Evolutionary conservation across 1,140 invertebrate genomes (phyloP).

Genomic region (Drosophila yakuba): DNA sequence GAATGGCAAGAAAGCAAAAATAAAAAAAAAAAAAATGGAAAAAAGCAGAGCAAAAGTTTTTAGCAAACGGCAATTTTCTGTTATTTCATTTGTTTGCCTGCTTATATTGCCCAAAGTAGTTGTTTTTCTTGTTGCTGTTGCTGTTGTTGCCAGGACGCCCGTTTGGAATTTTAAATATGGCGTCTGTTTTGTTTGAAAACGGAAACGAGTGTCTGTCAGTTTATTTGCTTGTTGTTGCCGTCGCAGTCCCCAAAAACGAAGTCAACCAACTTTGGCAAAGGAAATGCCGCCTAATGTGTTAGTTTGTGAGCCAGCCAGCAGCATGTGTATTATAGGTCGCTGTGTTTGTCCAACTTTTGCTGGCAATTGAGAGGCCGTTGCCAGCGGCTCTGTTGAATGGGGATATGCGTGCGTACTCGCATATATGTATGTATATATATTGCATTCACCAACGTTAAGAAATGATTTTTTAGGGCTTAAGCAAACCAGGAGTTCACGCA

Average conservation of each 20-base stretch:
- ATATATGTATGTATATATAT: constrained; percentile 7
- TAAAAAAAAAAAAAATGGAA: constrained; percentile 33
- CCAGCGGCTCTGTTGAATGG: constrained; percentile 48
- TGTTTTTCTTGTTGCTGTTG: neutral
- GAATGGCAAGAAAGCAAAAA: neutral
- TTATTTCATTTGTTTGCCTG: constrained; percentile 72
- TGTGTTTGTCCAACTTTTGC: constrained; percentile 40
- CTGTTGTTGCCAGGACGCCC: constrained; percentile 45
- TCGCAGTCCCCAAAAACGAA: constrained; percentile 66
- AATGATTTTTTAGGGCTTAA: constrained; percentile 15
- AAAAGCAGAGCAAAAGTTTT: constrained; percentile 71
- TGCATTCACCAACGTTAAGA: constrained; percentile 19
- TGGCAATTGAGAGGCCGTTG: constrained; percentile 50
- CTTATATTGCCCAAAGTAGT: constrained; percentile 27
- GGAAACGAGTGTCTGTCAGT: constrained; percentile 82
- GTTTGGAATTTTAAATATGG: constrained; percentile 83
- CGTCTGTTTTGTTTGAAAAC: constrained; percentile 83
- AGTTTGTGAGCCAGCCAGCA: constrained; percentile 37
- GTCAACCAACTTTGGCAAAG: constrained; percentile 79
- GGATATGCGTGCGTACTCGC: neutral
- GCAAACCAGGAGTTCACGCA: constrained; percentile 1
- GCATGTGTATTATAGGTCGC: neutral
- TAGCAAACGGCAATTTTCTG: constrained; percentile 62
- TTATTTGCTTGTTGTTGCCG: constrained; percentile 73
- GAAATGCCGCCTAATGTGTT: constrained; percentile 77